Conservation (phyloP, 1,140 invertebrate species). For the Tribolium madens region DNA sequence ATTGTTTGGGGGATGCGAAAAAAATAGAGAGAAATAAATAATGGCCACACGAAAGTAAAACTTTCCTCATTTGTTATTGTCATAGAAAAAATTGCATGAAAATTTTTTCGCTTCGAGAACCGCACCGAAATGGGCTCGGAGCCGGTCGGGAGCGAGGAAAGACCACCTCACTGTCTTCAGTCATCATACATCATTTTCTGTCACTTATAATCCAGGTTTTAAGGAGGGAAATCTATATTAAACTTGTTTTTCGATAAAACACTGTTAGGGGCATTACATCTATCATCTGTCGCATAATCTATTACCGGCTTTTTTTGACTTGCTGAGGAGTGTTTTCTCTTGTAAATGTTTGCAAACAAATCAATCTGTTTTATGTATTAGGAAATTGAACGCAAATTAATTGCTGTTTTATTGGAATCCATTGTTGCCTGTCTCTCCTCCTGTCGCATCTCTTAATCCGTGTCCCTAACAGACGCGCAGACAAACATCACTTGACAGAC, state of each 20-base stretch:
- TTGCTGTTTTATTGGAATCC: slow-evolving; percentile 13
- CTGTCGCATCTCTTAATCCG: slow-evolving; percentile 6
- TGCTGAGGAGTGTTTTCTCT: slow-evolving; percentile 10
- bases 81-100: slow-evolving; percentile 44
- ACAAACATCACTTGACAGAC: slow-evolving; percentile 15
- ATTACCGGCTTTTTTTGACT: slow-evolving; percentile 2
- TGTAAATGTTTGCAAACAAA: neutral
- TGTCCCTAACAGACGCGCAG: slow-evolving; percentile 4
- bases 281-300: slow-evolving; percentile 40
- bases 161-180: slow-evolving; percentile 38
- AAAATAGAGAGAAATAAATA: slow-evolving; percentile 43
- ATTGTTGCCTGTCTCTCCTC: slow-evolving; percentile 6
- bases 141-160: slow-evolving; percentile 3
- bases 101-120: slow-evolving; percentile 15
- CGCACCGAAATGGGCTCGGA: slow-evolving; percentile 16
- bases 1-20: slow-evolving; percentile 7
- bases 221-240: slow-evolving; percentile 47
- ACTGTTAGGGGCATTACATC: slow-evolving; percentile 39
- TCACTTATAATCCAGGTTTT: slow-evolving; percentile 43
- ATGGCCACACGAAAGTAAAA: slow-evolving; percentile 36
- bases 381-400: slow-evolving; percentile 16
- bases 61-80: slow-evolving; percentile 45
- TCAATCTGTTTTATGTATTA: neutral
- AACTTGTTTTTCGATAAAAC: slow-evolving; percentile 46
- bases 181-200: slow-evolving; percentile 48